phyloP scores from a whole-genome alignment of 2,113 vertebrate species.

The Columba livia region DNA sequence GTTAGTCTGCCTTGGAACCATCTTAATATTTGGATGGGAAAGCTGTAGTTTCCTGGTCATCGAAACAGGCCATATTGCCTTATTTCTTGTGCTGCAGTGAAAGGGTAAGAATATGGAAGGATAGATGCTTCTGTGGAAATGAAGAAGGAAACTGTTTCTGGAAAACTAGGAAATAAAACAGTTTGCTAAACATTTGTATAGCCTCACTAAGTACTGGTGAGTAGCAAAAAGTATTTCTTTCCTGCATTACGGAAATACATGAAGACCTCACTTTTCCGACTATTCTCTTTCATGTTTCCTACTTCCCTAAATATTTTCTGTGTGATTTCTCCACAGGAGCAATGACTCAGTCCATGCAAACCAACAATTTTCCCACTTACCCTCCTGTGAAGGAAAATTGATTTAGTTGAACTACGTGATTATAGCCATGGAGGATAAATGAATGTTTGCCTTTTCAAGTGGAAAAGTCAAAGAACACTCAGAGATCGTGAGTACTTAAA shows the following conservation, averaged over 20 bases:
- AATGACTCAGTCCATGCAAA: constrained; percentile 27
- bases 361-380: constrained; percentile 25
- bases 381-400: neutral
- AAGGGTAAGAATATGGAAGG: neutral
- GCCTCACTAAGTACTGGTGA: neutral
- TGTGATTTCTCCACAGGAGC: constrained; percentile 9
- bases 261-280: neutral
- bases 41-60: neutral
- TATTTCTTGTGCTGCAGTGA: neutral
- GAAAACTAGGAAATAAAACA: neutral
- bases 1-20: neutral
- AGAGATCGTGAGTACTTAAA: neutral
- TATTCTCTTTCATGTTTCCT: neutral
- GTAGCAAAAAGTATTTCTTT: neutral
- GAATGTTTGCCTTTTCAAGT: constrained; percentile 23
- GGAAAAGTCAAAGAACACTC: neutral
- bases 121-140: neutral
- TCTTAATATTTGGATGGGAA: neutral
- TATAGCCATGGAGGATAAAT: neutral
- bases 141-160: neutral
- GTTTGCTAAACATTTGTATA: neutral
- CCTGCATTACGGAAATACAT: neutral
- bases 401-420: neutral
- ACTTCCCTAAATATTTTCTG: constrained; percentile 14
- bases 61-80: neutral